A percentile compares a stretch with the other conserved stretches of the same genome.
Evolutionary conservation across 2,797 vertebrate genomes (phyloP).

Genomic region (Chanos chanos): DNA sequence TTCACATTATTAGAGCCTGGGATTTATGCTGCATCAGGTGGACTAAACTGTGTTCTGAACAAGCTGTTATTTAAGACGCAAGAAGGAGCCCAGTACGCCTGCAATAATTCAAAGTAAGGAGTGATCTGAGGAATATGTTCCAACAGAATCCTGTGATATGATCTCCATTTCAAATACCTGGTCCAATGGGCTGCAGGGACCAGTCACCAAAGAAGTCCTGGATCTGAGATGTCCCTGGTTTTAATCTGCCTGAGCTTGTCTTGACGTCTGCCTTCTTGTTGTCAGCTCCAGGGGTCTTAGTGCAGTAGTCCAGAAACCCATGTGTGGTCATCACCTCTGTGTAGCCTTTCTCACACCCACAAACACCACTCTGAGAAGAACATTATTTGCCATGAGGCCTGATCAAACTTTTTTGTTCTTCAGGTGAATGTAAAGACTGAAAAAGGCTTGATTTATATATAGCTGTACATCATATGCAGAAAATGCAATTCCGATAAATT

Average conservation of each 20-base stretch:
- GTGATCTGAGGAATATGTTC: not conserved
- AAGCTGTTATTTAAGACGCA: constrained; percentile 20
- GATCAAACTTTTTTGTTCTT: no score
- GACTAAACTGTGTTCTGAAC: constrained; percentile 27
- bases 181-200: constrained; percentile 91
- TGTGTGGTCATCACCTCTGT: constrained; percentile 94
- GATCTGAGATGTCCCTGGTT: constrained; percentile 85
- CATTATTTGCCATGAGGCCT: no score
- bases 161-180: constrained; percentile 75
- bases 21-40: constrained; percentile 11
- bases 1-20: constrained; percentile 33
- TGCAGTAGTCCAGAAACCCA: constrained; percentile 94
- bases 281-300: constrained; percentile 88
- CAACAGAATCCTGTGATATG: constrained; percentile 3
- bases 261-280: constrained; percentile 97
- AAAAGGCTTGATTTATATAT: no score
- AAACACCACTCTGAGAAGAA: constrained; percentile 82
- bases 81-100: constrained; percentile 15
- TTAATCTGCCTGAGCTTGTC: constrained; percentile 85
- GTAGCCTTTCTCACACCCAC: constrained; percentile 92
- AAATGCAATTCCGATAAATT: no score
- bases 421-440: no score
- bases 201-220: constrained; percentile 91
- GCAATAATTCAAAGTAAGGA: constrained; percentile 23
- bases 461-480: no score